phyloP scores from a whole-genome alignment of 2,888 invertebrate genomes.

The Anaspis maculata region DNA sequence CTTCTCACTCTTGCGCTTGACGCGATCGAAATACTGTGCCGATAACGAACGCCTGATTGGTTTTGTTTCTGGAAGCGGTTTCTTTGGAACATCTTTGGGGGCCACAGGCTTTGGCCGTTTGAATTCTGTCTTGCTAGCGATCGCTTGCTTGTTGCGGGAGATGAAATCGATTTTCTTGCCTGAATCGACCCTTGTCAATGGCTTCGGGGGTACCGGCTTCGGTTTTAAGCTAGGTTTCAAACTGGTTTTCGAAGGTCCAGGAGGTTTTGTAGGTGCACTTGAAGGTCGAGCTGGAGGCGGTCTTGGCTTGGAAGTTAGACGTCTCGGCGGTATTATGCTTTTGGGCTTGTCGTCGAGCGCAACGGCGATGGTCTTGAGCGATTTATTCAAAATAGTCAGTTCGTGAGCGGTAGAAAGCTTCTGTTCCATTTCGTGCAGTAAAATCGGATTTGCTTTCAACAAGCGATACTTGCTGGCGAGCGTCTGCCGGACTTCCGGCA shows the following conservation, averaged over 20 bases:
- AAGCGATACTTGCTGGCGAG: conserved; percentile 28
- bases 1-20: too few species aligned
- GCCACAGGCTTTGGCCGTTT: neutral
- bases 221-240: too few species aligned
- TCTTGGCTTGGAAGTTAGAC: too few species aligned
- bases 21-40: neutral
- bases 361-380: conserved; percentile 1
- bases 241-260: neutral
- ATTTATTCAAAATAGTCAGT: conserved; percentile 1
- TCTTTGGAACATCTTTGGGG: too few species aligned
- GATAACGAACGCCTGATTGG: neutral
- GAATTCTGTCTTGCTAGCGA: neutral
- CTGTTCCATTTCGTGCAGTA: conserved; percentile 18
- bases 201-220: too few species aligned
- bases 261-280: too few species aligned
- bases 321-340: too few species aligned
- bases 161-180: neutral
- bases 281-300: too few species aligned
- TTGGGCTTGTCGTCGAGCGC: neutral
- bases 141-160: neutral
- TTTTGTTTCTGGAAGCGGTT: neutral
- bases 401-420: conserved; percentile 8
- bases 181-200: neutral
- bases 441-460: conserved; percentile 25
- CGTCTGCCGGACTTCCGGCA: conserved; percentile 29